These are phyloP conservation scores for Epinotia ramella DNA, from an alignment of 2,888 invertebrate genomes.

Conservation along the genomic window DNA sequence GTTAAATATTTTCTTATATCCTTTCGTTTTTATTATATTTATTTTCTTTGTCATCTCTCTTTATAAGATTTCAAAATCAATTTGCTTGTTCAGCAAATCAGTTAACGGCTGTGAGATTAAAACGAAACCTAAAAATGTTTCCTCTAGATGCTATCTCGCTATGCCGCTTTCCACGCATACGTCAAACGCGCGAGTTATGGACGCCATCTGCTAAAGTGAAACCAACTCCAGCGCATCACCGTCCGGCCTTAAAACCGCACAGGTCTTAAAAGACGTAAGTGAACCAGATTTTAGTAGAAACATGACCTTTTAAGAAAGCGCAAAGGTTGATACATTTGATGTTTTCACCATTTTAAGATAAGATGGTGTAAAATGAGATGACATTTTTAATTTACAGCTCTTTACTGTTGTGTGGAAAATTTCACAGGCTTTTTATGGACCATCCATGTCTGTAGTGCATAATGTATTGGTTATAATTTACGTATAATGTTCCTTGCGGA, in stretches of 20 bases:
- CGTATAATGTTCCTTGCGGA: neutral
- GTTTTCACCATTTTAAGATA: conserved; percentile 42
- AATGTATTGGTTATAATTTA: neutral
- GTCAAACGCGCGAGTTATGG: conserved; percentile 37
- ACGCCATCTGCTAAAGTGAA: conserved; percentile 43
- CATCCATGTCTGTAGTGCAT: neutral
- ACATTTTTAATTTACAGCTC: conserved; percentile 32
- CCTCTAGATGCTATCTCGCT: conserved; percentile 24
- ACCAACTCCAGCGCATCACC: conserved; percentile 27
- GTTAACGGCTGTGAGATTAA: neutral
- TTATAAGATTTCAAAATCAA: neutral
- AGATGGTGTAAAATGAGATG: conserved; percentile 33
- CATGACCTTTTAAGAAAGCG: conserved; percentile 1
- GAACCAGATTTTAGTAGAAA: neutral
- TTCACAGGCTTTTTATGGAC: neutral
- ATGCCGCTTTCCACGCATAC: conserved; percentile 43
- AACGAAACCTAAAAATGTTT: conserved; percentile 27
- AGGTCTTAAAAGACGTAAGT: conserved; percentile 6
- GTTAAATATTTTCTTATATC: neutral
- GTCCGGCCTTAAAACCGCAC: conserved; percentile 14
- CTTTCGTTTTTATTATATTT: neutral
- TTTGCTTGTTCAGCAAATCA: neutral
- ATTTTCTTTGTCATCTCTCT: neutral
- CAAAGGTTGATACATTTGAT: conserved; percentile 32
- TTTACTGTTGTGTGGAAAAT: conserved; percentile 5